Evolutionary conservation across 2,888 invertebrate genomes (phyloP).

Genomic region (Chrysolina americana): DNA sequence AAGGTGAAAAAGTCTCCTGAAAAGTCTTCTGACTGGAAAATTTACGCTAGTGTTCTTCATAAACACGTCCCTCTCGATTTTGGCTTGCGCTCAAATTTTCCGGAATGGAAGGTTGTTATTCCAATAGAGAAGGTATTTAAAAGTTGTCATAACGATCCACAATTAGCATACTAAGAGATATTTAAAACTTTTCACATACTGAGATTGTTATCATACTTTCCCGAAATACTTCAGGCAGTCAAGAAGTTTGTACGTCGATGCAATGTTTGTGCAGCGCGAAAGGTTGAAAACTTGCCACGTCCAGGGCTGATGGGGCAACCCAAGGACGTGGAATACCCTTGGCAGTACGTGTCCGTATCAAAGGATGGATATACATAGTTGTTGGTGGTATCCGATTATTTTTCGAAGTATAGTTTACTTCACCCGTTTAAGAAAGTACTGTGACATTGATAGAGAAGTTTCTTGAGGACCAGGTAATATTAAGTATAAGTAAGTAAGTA

Average conservation of each 20-base stretch:
- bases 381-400: neutral
- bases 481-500: too few species aligned
- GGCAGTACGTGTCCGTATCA: neutral
- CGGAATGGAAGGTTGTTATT: too few species aligned
- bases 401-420: neutral
- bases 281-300: neutral
- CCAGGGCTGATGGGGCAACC: neutral
- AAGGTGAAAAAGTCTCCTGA: too few species aligned
- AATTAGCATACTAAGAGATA: neutral
- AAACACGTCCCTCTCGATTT: too few species aligned
- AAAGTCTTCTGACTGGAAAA: too few species aligned
- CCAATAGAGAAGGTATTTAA: too few species aligned
- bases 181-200: neutral
- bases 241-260: neutral
- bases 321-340: neutral
- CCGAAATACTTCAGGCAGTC: neutral
- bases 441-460: neutral
- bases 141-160: neutral
- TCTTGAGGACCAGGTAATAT: neutral
- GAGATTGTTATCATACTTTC: neutral
- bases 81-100: too few species aligned
- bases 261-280: neutral
- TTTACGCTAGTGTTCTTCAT: too few species aligned
- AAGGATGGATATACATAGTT: neutral
- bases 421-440: neutral